Percentiles rank a stretch among this genome's conserved stretches.
Conservation (phyloP, 2,797 vertebrate genomes). For the Micropoecilia bifurca region DNA sequence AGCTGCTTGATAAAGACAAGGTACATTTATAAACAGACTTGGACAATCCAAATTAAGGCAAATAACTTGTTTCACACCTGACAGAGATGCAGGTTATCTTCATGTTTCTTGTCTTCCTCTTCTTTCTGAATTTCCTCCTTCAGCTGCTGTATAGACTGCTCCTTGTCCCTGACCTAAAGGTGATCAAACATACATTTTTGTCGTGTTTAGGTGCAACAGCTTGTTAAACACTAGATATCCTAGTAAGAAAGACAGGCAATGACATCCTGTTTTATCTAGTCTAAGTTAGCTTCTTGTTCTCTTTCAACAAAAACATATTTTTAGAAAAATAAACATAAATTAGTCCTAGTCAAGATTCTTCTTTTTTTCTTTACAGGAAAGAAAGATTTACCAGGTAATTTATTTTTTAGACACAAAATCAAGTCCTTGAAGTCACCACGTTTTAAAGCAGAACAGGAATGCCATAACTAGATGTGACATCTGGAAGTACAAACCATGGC, state of each 20-base stretch:
- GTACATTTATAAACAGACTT: conserved; percentile 13
- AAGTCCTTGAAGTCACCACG: neutral
- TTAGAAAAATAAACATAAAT: neutral
- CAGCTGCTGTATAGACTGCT: conserved; percentile 40
- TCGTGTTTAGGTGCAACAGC: neutral
- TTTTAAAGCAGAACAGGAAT: neutral
- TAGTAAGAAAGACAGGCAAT: neutral
- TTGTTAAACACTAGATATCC: neutral
- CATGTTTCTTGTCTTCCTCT: conserved; percentile 46
- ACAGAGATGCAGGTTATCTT: conserved; percentile 60
- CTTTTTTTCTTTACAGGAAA: neutral
- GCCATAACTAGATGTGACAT: neutral
- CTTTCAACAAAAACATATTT: neutral
- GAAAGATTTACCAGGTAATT: neutral
- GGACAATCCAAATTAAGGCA: neutral
- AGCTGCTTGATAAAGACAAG: neutral
- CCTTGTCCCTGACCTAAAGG: conserved; percentile 56
- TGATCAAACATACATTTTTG: neutral
- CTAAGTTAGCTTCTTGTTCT: neutral
- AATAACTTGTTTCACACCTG: conserved; percentile 40
- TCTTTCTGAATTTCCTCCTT: conserved; percentile 55
- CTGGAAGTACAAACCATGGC: neutral
- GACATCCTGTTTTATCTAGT: neutral
- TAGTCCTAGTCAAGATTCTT: neutral
- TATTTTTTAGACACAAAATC: neutral